Conservation (phyloP, 2,888 invertebrate genomes). For the Tipula confusa region DNA sequence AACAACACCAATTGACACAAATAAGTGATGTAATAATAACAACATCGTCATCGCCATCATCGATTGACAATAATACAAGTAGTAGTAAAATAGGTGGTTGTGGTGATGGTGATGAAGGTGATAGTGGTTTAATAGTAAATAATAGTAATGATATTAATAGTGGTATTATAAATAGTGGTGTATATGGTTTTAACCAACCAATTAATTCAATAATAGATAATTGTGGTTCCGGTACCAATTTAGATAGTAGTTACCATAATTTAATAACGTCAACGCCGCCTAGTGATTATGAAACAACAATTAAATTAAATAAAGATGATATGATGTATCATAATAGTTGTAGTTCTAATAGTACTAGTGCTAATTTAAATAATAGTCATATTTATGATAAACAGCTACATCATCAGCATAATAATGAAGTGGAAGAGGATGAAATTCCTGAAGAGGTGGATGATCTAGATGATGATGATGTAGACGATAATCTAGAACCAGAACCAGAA, state of each 20-base stretch:
- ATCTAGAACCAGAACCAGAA: constrained; percentile 36
- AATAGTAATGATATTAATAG: not conserved
- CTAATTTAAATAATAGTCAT: not conserved
- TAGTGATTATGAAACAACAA: not conserved
- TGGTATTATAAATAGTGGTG: constrained; percentile 1
- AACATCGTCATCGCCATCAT: constrained; percentile 30
- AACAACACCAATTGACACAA: constrained; percentile 31
- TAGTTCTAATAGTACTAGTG: not conserved
- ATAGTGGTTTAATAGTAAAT: not conserved
- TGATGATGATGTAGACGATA: constrained; percentile 33
- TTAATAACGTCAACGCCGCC: not conserved
- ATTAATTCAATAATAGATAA: not conserved
- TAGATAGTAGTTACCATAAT: constrained; percentile 25
- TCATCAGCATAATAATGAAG: not conserved
- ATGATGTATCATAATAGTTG: not conserved
- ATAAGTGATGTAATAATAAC: constrained; percentile 30
- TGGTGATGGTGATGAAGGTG: not conserved
- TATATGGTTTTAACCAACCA: not conserved
- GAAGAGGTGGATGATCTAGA: constrained; percentile 30
- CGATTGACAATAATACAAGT: constrained; percentile 21
- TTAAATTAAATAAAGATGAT: not conserved
- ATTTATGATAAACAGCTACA: not conserved
- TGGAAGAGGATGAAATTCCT: constrained; percentile 34
- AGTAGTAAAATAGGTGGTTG: not conserved
- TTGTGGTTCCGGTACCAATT: not conserved